Base-by-base conservation (phyloP, 2,797 vertebrate genomes). In the Argyrosomus regius region DNA sequence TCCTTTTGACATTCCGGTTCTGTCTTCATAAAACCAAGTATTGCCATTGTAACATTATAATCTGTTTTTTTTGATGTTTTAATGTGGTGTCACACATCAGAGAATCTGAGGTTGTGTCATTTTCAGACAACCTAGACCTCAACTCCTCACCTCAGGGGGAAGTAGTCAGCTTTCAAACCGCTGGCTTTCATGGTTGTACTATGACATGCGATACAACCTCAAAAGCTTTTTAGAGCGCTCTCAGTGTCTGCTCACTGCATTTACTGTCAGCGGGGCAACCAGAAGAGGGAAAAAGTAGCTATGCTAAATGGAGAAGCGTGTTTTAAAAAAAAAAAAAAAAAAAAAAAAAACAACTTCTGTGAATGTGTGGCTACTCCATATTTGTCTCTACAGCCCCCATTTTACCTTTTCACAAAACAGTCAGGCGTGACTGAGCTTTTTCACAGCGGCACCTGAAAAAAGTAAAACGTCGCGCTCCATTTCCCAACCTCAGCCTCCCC, bases 101-200 rank as follows among this genome's bases (percentile, higher is more conserved):
- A 73, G 74, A 75, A 54, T 58, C 62, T 49, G 64, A 77, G 77
- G 68, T 81, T 68, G 10, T 31, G 35, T 77, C 43, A 80, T 72
- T 68, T 77, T 26, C 46, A 64, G 53, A 75, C 43, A 65, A 72
- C 49, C 57, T 74, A 75, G 53, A 86, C 84, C 83, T 87, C 84
- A 83, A 53, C 64, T 77, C 72, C 65, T 82, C 85, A 81, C 77
- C 77, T 87, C 80, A 60, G 58, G 81, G 79, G 53, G 66, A 74
- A 84, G 87, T 80, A 75, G 78, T 87, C 78, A 5, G 72, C 73
- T 91, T 91, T 87, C 74, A 88, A 88, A 87, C 81, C 67, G 2
- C 76, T 49, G 69, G 69, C 84, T 90, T 84, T 83, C 74, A 78
- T 83, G 80, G 77, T 83, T 74, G 75, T 78, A 78, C 64, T 46